Evolutionary conservation across 2,113 vertebrate species (phyloP), one percentile per base, ranked within the genome.

Genomic region (Sisor rabdophorus): DNA sequence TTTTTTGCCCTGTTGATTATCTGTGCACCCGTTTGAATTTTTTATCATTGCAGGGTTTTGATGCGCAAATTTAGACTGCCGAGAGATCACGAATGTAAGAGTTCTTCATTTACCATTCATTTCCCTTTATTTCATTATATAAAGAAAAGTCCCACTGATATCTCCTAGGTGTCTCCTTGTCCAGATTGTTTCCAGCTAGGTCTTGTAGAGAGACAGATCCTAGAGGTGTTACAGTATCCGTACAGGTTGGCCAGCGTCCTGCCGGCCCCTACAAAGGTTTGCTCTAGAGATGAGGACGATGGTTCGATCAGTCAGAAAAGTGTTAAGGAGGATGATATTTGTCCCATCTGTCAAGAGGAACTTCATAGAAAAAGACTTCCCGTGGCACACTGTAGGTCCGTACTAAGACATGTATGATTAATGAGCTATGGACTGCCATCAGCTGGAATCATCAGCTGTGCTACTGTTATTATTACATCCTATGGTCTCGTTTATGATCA

Each of bases 71-170:
- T 94, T 83, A 84, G 68, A 71, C 82, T 94, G 55, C 92, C 91
- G 79, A 87, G 86, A 85, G 89, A 91, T 79, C 92, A 93, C 82
- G 88, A 93, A 85, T 93, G 91, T 93, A 87, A 92, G 91, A 88
- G 47, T 32, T 61, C 16, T 63, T 44, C 1, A 28, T 64, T 32
- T 48, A 16, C 22, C 20, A 24, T 52, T n/a, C 2, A n/a, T 24
- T 12, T 30, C 1, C n/a, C 32, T 0, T 16, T 22, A 11, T 40
- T 7, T 58, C 36, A 50, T 3, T 4, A 54, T 22, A 24, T 20
- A 11, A 16, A 28, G 15, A 10, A 12, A 8, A 17, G 52, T 40
- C 20, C 5, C 1, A 12, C 15, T 22, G 24, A 15, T 36, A 20
- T 26, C 15, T 69, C 11, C 53, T 47, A 26, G 15, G 30, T 20